Evolutionary conservation across 2,888 invertebrate genomes (phyloP).

Genomic region (Lamellibrachia columna): DNA sequence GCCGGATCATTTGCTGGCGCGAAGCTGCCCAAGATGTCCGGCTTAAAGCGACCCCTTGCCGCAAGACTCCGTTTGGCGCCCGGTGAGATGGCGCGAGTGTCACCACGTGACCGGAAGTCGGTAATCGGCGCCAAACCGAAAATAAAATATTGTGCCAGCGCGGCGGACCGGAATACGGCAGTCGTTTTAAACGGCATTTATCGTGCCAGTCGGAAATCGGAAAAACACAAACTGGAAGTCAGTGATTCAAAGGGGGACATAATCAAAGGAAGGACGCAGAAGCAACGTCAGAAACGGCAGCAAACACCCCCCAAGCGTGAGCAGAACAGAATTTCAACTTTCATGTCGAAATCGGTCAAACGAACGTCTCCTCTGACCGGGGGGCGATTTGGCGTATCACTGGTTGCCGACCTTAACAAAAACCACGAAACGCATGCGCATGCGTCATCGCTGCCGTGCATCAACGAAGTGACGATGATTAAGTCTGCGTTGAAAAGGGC

Average conservation of each 20-base stretch:
- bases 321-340: not conserved
- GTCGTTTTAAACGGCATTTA: not conserved
- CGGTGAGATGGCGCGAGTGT: not conserved
- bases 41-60: not conserved
- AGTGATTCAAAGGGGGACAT: not conserved
- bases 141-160: not conserved
- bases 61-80: not conserved
- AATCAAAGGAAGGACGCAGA: not conserved
- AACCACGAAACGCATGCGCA: not conserved
- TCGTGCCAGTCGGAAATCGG: not conserved
- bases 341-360: not conserved
- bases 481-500: not conserved
- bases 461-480: not conserved
- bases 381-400: not conserved
- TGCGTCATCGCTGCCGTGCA: not conserved
- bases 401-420: not conserved
- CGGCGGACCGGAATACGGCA: not conserved
- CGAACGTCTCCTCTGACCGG: not conserved
- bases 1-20: not conserved
- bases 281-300: not conserved
- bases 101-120: constrained; percentile 8
- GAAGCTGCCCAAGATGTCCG: not conserved
- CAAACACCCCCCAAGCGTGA: not conserved
- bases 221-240: not conserved
- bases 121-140: not conserved